Base-by-base conservation (phyloP, 2,888 invertebrate species). In the Balanococcus diminutus region DNA sequence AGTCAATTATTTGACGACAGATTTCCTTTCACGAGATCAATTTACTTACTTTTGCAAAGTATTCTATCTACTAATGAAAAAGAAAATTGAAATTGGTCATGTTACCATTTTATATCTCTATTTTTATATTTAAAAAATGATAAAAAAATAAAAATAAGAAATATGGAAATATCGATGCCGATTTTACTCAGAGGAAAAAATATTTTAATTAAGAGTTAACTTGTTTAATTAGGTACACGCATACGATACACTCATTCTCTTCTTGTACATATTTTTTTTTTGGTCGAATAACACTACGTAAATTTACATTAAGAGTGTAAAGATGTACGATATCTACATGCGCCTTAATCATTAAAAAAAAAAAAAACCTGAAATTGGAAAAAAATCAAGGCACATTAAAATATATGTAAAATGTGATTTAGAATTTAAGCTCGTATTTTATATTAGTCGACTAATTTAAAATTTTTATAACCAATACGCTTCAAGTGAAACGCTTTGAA, bases 361-460 rank as follows among this genome's bases (percentile, higher is more conserved):
- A 61, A 25, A 28, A 16, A 28, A 11, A 67, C 11, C 8, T 22
- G 36, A 46, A 46, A 46, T n/a, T n/a, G n/a, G n/a, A n/a, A 31
- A 67, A 67, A 67, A 67, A 67, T 28, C 11, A 36, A 36, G 75
- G 75, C 75, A 79, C 75, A 79, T 79, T 79, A 32, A 79, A 79
- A 79, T 79, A 19, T 28, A 28, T 79, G 75, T 79, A 79, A 79
- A 79, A 79, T 79, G 75, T 79, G 75, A 79, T 79, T 79, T 79
- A 79, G 46, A 56, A 42, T 9, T 56, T 56, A 56, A 56, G 56
- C 14, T 19, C 5, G 5, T 56, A 56, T 36, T 79, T 79, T 79
- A 36, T 36, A 67, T 67, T 28, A 67, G 75, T 72, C 36, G 36
- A 79, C 28, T 36, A 36, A 28, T 79, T 75, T 2, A n/a, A 75